Conservation (phyloP, 2,888 invertebrate species). For the Rhaphigaster nebulosa region DNA sequence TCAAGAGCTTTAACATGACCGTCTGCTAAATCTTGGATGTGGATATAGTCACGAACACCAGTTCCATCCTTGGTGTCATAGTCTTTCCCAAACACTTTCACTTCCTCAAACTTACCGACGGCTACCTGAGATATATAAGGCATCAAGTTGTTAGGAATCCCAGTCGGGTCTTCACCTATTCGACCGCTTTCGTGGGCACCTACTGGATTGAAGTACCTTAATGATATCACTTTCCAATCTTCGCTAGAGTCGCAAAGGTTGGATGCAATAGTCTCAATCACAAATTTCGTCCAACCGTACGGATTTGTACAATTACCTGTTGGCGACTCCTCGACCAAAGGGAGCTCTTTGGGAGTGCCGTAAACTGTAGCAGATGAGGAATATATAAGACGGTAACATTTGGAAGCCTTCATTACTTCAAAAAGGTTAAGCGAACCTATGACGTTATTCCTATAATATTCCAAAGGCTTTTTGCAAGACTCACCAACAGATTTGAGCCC, state of each 20-base stretch:
- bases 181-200: slow-evolving; percentile 91
- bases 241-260: slow-evolving; percentile 79
- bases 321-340: slow-evolving; percentile 87
- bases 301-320: slow-evolving; percentile 85
- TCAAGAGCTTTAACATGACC: slow-evolving; percentile 90
- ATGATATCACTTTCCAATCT: slow-evolving; percentile 80
- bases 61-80: slow-evolving; percentile 92
- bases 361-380: slow-evolving; percentile 96
- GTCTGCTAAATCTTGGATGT: slow-evolving; percentile 87
- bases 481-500: slow-evolving; percentile 96
- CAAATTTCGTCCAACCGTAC: slow-evolving; percentile 93
- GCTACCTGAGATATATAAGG: slow-evolving; percentile 94
- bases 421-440: slow-evolving; percentile 83
- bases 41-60: slow-evolving; percentile 88
- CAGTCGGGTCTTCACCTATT: slow-evolving; percentile 93
- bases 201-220: slow-evolving; percentile 96
- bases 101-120: slow-evolving; percentile 82
- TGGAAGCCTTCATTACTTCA: slow-evolving; percentile 71
- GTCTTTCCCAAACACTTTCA: slow-evolving; percentile 88
- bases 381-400: slow-evolving; percentile 84
- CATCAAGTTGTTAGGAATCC: slow-evolving; percentile 94
- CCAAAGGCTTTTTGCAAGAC: slow-evolving; percentile 87
- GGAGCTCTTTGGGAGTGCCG: slow-evolving; percentile 86
- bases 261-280: slow-evolving; percentile 93
- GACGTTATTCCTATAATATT: slow-evolving; percentile 92